Base-by-base conservation (phyloP, 2,888 invertebrate genomes). In the Aproaerema taeniolella region DNA sequence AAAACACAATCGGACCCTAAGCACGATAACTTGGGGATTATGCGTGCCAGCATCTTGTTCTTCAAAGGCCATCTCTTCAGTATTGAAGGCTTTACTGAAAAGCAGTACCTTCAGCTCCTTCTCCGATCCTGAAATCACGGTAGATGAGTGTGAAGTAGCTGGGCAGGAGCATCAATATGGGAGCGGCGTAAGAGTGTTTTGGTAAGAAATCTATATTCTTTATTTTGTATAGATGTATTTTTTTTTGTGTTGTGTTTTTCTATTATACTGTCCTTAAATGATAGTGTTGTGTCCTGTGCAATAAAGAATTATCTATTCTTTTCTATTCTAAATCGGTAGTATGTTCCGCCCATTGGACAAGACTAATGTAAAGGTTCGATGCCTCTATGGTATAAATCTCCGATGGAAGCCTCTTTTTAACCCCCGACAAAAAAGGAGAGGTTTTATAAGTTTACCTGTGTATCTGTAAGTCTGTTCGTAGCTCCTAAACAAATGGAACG, bases 41-140 rank as follows among this genome's bases (percentile, higher is more conserved):
- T 72, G 72, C 29, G 13, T 67, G 2, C 70, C 72, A 1, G 50
- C 51, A 1, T 40, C 37, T 0, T 72, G 72, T 14, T 40, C 43
- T 2, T 38, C 50, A n/a, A 35, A 36, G 1, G 58, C 69, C 2
- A 48, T 60, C 0, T 9, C 48, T 2, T 66, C 55, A 36, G 46
- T 72, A 10, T 39, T 55, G 6, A 53, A 39, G 10, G 46, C 47
- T 0, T 43, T 71, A 10, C 50, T 59, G 10, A 42, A 39, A 13
- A 35, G 48, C 2, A 53, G 55, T 1, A 64, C 26, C 38, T 65
- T n/a, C 45, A 38, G 2, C 11, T n/a, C n/a, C 4, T 25, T 41
- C n/a, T 41, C 49, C 1, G 37, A 47, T 0, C 57, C 59, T 4
- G 15, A 38, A 1, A 44, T 65, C 2, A 43, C 37, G 1, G 46